Conservation (phyloP, 2,797 vertebrate genomes). For the Heteromormyrus szaboi region DNA sequence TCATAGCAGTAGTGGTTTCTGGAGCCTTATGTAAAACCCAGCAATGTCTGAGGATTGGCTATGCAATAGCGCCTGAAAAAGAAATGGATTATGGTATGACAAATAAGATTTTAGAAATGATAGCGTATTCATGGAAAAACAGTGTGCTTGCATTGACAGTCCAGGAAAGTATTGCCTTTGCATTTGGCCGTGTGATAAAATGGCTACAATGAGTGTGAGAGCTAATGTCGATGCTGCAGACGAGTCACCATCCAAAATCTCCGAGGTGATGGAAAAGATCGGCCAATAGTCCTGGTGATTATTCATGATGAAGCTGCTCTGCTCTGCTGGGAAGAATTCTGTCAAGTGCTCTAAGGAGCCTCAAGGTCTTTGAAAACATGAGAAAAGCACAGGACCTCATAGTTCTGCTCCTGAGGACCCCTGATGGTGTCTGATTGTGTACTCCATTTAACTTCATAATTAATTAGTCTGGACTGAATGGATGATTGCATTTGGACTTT, state of each 20-base stretch:
- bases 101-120: neutral
- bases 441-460: neutral
- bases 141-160: neutral
- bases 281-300: neutral
- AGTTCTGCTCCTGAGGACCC: neutral
- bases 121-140: neutral
- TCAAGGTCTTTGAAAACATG: neutral
- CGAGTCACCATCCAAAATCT: neutral
- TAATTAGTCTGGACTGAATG: neutral
- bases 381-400: neutral
- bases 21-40: neutral
- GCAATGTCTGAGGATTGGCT: neutral
- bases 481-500: neutral
- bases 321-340: neutral
- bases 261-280: neutral
- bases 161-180: neutral
- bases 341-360: neutral
- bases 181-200: neutral
- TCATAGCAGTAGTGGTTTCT: neutral
- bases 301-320: constrained; percentile 2
- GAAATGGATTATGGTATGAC: neutral
- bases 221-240: neutral
- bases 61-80: neutral
- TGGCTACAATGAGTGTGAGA: neutral
- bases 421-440: neutral